These are phyloP conservation scores for Alsophila aescularia DNA, from an alignment of 2,888 invertebrate species.

Conservation along the genomic window DNA sequence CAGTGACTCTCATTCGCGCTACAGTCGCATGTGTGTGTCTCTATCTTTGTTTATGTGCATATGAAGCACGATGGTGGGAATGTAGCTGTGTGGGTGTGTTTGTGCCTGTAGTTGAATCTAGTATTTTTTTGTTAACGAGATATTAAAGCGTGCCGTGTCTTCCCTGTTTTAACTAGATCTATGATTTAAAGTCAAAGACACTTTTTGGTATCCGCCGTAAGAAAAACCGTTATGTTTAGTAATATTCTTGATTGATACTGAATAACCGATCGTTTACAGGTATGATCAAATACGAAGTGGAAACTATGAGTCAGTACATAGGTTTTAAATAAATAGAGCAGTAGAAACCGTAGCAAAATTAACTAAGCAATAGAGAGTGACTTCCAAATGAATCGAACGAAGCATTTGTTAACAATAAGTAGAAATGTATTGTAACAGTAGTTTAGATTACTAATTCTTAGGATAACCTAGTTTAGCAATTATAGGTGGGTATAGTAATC, in stretches of 20 bases:
- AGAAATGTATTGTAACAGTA: slow-evolving; percentile 14
- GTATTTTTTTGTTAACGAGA: too few relatives aligned
- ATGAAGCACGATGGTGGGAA: too few relatives aligned
- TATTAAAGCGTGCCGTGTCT: too few relatives aligned
- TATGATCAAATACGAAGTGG: slow-evolving; percentile 63
- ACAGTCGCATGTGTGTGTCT: too few relatives aligned
- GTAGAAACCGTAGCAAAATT: slow-evolving; percentile 19
- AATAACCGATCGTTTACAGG: slow-evolving; percentile 56
- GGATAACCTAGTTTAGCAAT: slow-evolving; percentile 9
- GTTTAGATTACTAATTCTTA: slow-evolving; percentile 12
- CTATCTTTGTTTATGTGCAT: too few relatives aligned
- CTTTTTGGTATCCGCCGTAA: too few relatives aligned
- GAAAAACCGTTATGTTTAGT: not conserved
- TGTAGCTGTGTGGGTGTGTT: too few relatives aligned
- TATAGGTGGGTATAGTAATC: slow-evolving; percentile 10
- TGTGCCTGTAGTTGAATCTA: too few relatives aligned
- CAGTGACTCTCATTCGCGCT: too few relatives aligned
- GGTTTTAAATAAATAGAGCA: slow-evolving; percentile 16
- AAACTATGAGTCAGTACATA: slow-evolving; percentile 68
- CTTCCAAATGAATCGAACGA: slow-evolving; percentile 9
- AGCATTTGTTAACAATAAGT: slow-evolving; percentile 12
- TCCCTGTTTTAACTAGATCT: too few relatives aligned
- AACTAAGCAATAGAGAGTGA: slow-evolving; percentile 9
- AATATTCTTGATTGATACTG: not conserved
- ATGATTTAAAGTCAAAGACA: too few relatives aligned